Conservation (phyloP, 2,888 invertebrate species). For the Stenodera caucasica region DNA sequence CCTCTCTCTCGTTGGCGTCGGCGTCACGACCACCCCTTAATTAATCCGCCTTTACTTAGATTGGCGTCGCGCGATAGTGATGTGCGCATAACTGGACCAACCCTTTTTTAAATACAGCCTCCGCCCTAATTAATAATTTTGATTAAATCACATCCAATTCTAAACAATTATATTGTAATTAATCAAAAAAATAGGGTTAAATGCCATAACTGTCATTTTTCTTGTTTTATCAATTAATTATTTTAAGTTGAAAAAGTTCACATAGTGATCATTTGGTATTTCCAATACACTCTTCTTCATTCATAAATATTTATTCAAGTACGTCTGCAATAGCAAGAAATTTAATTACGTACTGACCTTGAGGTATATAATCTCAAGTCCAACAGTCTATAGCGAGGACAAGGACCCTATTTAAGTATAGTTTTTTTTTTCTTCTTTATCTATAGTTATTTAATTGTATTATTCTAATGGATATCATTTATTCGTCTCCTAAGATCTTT, state of each 20-base stretch:
- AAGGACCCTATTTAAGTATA: slow-evolving; percentile 36
- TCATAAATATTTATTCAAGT: slow-evolving; percentile 39
- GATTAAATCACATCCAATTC: slow-evolving; percentile 35
- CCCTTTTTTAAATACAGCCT: slow-evolving; percentile 49
- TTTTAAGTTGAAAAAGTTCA: not conserved
- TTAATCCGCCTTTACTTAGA: slow-evolving; percentile 51
- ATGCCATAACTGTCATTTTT: not conserved
- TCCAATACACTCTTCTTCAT: slow-evolving; percentile 32
- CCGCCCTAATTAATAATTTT: slow-evolving; percentile 53
- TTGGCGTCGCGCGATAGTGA: slow-evolving; percentile 58
- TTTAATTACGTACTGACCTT: slow-evolving; percentile 38
- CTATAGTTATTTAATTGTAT: slow-evolving; percentile 34
- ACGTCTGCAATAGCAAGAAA: slow-evolving; percentile 37
- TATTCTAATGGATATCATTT: slow-evolving; percentile 15
- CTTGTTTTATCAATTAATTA: too few species aligned
- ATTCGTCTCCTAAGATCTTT: not conserved
- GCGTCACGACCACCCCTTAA: slow-evolving; percentile 52
- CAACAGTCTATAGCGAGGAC: slow-evolving; percentile 38
- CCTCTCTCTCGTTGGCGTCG: slow-evolving; percentile 33
- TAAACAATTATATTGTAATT: not conserved
- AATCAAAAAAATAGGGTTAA: not conserved
- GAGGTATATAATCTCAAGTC: slow-evolving; percentile 36
- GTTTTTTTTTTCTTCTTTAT: slow-evolving; percentile 21
- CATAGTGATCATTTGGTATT: slow-evolving; percentile 25
- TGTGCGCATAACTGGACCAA: slow-evolving; percentile 52